Percentiles rank a stretch among this genome's conserved stretches.
phyloP scores from a whole-genome alignment of 2,888 invertebrate genomes.

The Rapana venosa region DNA sequence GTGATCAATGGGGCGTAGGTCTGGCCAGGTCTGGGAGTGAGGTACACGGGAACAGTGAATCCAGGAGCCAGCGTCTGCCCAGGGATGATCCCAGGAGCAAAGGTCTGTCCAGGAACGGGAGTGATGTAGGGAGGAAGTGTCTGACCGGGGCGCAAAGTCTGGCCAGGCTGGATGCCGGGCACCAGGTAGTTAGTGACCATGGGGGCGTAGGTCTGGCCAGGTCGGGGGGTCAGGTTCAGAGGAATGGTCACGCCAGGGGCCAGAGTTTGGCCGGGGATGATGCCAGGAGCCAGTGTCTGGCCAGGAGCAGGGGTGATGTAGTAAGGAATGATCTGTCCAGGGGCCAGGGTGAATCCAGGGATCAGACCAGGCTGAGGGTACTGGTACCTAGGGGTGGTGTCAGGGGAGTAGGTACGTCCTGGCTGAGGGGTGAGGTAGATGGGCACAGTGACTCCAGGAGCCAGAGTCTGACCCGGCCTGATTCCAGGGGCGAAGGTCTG shows the following conservation, averaged over 20 bases:
- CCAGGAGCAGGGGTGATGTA: constrained; percentile 55
- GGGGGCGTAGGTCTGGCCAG: constrained; percentile 53
- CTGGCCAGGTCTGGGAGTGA: constrained; percentile 54
- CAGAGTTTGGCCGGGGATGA: constrained; percentile 53
- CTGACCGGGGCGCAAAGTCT: constrained; percentile 47
- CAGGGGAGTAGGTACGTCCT: constrained; percentile 50
- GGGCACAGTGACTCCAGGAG: constrained; percentile 53
- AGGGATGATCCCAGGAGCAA: constrained; percentile 54
- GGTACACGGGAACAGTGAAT: constrained; percentile 50
- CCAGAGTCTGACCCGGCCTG: constrained; percentile 52
- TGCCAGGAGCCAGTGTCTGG: constrained; percentile 54
- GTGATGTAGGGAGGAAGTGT: constrained; percentile 53
- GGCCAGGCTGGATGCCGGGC: constrained; percentile 7
- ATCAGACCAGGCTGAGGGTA: constrained; percentile 56
- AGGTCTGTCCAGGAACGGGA: constrained; percentile 57
- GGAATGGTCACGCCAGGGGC: constrained; percentile 56
- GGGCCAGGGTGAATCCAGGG: constrained; percentile 50
- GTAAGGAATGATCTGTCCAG: constrained; percentile 39
- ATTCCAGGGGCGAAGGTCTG: constrained; percentile 43
- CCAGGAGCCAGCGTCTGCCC: constrained; percentile 58
- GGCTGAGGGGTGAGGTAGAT: constrained; percentile 55
- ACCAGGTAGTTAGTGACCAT: constrained; percentile 50
- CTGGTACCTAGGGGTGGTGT: constrained; percentile 56
- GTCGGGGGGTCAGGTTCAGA: constrained; percentile 55
- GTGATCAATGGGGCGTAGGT: constrained; percentile 54